phyloP scores from a whole-genome alignment of 2,797 vertebrate species.

The Parauchenoglanis ngamensis region DNA sequence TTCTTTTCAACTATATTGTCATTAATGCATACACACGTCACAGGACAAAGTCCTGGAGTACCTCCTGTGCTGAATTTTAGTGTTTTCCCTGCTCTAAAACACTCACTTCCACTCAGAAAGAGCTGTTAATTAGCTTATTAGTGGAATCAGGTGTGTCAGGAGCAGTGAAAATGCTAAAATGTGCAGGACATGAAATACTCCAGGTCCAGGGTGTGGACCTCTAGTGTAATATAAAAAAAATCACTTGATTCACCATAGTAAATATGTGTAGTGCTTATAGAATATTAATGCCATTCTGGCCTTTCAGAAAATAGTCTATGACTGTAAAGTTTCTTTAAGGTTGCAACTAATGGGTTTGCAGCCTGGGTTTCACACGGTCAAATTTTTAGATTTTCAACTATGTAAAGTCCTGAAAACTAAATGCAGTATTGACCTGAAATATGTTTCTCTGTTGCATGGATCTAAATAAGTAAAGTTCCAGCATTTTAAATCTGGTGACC shows the following conservation, averaged over 20 bases:
- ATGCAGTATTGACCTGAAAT: background rate
- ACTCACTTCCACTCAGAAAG: background rate
- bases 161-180: background rate
- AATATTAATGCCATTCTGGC: background rate
- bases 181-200: background rate
- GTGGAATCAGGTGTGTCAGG: background rate
- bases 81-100: background rate
- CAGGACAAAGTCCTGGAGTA: background rate
- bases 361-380: background rate
- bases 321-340: background rate
- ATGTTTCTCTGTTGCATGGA: background rate
- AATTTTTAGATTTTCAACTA: background rate
- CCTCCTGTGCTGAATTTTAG: background rate
- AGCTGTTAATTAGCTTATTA: background rate
- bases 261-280: background rate
- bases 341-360: background rate
- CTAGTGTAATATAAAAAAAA: background rate
- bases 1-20: conserved; percentile 33
- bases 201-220: background rate
- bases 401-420: background rate
- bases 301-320: background rate
- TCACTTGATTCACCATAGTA: background rate
- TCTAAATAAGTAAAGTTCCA: background rate
- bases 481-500: background rate
- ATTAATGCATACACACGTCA: too few relatives aligned